Base-by-base conservation (phyloP, 2,888 invertebrate species). In the Julus scandinavius region DNA sequence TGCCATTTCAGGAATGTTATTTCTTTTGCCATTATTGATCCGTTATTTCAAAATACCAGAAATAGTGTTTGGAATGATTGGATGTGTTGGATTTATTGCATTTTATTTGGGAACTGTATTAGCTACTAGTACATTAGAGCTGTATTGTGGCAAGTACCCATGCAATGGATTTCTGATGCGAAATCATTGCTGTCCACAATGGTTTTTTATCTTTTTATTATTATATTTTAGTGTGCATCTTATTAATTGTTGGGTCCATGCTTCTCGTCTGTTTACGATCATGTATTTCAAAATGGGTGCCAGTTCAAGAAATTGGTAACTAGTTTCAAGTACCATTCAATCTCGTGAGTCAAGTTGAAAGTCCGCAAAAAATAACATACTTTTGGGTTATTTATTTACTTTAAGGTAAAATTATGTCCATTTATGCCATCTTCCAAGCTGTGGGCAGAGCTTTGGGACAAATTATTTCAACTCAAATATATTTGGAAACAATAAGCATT, bases 361-460 rank as follows among this genome's bases (percentile, higher is more conserved):
- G 50, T 50, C 13, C 13, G 13, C 1, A 1, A 50, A 50, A 58
- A 58, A 13, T 58, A 7, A 5, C n/a, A n/a, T 63, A 15, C 5
- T n/a, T 1, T 63, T 45, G 41, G 2, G 6, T 5, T 45, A 45
- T 45, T 45, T 45, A 45, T 17, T 17, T 5, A 72, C 13, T n/a
- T n/a, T n/a, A n/a, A 87, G 87, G 87, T 58, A 87, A 72, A 87
- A 20, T 87, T 13, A 87, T 87, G 87, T 49, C 87, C 15, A 15
- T 87, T 11, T 87, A 7, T n/a, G 87, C 87, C 11, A 63, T 87
- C 20, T 0, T 87, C 2, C 87, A 87, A 63, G 38, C 87, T n/a
- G 3, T 63, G n/a, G 29, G 40, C 38, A 11, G 11, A 13, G n/a
- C 3, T 38, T 11, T 29, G 4, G 87, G 63, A 40, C 72, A 87